Evolutionary conservation across 1,140 invertebrate species (phyloP).

Genomic region (Listronotus oregonensis): DNA sequence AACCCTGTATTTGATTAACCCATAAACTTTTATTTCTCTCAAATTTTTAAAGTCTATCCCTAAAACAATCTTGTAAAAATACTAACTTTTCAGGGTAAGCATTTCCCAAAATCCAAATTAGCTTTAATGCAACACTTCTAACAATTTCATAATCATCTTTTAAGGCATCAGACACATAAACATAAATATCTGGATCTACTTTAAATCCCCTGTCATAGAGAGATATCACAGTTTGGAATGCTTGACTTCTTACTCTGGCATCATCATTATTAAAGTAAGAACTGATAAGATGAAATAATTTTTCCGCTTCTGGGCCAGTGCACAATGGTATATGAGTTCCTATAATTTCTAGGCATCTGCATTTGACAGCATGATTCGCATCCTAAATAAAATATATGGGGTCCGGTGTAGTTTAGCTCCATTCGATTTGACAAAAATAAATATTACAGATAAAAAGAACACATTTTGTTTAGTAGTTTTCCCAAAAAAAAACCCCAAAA

Average conservation of each 20-base stretch:
- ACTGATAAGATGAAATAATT: constrained; percentile 70
- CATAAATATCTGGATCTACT: constrained; percentile 78
- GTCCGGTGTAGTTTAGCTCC: no score
- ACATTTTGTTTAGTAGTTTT: no score
- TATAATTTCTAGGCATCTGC: constrained; percentile 77
- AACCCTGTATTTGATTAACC: no score
- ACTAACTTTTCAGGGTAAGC: constrained; percentile 85
- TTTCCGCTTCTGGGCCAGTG: constrained; percentile 60
- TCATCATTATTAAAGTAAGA: constrained; percentile 87
- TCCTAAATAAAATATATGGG: constrained; percentile 71
- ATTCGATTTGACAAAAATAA: no score
- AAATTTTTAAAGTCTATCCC: no score
- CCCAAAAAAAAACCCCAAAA: no score
- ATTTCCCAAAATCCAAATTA: constrained; percentile 84
- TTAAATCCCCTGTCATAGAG: constrained; percentile 81
- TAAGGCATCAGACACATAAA: constrained; percentile 79
- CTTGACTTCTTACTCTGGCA: constrained; percentile 85
- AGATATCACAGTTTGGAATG: constrained; percentile 82
- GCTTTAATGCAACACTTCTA: constrained; percentile 79
- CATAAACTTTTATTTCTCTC: no score
- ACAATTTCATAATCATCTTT: constrained; percentile 96
- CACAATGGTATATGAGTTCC: constrained; percentile 64
- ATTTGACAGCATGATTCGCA: constrained; percentile 77
- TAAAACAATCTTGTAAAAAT: constrained; percentile 13
- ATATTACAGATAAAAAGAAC: no score